Evolutionary conservation across 2,888 invertebrate genomes (phyloP).

Genomic region (Zygogramma bicolorata): DNA sequence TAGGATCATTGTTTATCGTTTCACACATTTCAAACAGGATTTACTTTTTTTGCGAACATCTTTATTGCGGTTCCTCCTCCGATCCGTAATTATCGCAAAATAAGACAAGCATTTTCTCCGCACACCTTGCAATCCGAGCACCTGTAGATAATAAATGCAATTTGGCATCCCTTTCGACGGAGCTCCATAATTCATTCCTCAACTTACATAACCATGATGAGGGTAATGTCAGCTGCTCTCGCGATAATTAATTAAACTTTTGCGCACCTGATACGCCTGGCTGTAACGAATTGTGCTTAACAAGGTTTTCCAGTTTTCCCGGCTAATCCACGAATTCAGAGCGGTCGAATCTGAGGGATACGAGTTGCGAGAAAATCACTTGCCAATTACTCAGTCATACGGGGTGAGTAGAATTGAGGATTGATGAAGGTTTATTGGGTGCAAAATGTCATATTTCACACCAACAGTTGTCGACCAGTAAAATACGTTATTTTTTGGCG

Average conservation of each 20-base stretch:
- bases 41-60: too few species aligned
- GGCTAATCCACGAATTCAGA: not conserved
- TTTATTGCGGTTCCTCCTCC: not conserved
- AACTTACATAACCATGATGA: constrained; percentile 29
- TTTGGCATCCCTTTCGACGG: not conserved
- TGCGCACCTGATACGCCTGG: constrained; percentile 33
- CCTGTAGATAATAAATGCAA: not conserved
- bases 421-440: too few species aligned
- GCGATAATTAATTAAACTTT: constrained; percentile 37
- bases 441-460: too few species aligned
- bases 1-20: too few species aligned
- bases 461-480: too few species aligned
- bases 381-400: not conserved
- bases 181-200: constrained; percentile 28
- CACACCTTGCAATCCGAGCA: not conserved
- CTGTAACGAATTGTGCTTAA: constrained; percentile 5
- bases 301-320: constrained; percentile 2
- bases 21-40: too few species aligned
- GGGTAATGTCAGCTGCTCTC: constrained; percentile 35
- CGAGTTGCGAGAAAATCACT: not conserved
- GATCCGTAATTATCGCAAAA: not conserved
- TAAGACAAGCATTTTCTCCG: not conserved
- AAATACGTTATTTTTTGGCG: too few species aligned
- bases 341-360: not conserved
- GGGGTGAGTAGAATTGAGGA: too few species aligned